Base-by-base conservation (phyloP, 1,140 invertebrate species). In the Belonocnema kinseyi region DNA sequence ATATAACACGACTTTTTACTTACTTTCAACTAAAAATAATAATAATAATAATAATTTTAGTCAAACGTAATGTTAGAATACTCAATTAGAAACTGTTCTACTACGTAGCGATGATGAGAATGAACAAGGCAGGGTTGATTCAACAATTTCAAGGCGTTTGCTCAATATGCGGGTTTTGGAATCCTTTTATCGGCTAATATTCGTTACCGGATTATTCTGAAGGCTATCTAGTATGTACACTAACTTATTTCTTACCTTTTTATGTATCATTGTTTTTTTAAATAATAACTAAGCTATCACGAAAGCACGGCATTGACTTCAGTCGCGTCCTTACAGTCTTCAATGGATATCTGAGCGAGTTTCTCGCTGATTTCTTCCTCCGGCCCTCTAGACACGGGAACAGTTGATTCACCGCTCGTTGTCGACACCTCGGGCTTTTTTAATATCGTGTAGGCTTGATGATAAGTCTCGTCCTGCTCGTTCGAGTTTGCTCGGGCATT, bases 281-380 rank as follows among this genome's bases (percentile, higher is more conserved):
- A 26, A 26, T 77, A 76, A 78, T 74, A 80, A 77, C 77, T 80
- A 83, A 77, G 79, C 83, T 90, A 90, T 89, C 88, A 90, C 87
- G 87, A 90, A 77, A 88, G 81, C 61, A 90, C 85, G 53, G 84
- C 79, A 61, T 82, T 81, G 71, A 85, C 74, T 26, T 90, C 85
- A 71, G 81, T 77, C 33, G 82, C 79, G n/a, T 89, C 87, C 70
- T 87, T 88, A 80, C 88, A 90, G 82, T 89, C 89, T 85, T 88
- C 83, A 80, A 90, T 88, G 10, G 85, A 85, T 78, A 89, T 73
- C 71, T 90, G 87, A 76, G 85, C 80, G 16, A 89, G 81, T 33
- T 89, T 87, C 50, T 78, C 85, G 46, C 74, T 77, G 33, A 86
- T 75, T n/a, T 86, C 79, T 26, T 89, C 87, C 13, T 87, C 76